Evolutionary conservation across 53 echinoderm and acorn worm species (phyloP), one percentile per base, ranked within the genome.

Genomic region (Holothuria leucospilota): DNA sequence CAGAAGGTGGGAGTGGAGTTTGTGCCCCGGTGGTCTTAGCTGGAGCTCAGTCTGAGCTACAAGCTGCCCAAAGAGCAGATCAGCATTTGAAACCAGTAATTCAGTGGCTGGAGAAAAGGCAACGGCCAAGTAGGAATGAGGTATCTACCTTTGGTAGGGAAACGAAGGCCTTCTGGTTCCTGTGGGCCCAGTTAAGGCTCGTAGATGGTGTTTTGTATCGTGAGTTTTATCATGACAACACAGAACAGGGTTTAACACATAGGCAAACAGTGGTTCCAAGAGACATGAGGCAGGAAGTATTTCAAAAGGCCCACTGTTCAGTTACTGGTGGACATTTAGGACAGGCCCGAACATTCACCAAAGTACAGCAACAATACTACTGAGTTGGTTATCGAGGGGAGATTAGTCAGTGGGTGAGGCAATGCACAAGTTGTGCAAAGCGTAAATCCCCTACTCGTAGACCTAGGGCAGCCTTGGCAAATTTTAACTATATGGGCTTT

Each of bases 291-390:
- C n/a, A 16, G 13, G 34, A 70, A 18, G 70, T 70, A 18, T 70
- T 70, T 24, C 16, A 25, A 6, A 70, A 26, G n/a, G 70, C 70
- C 18, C 70, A 70, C 28, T 11, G 70, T 70, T 23, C 24, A 34
- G 27, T 70, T 6, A 70, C 70, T 29, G 70, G 70, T 25, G 70
- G 70, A 18, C 27, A 70, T 34, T 18, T 70, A 29, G 70, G 70
- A 24, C 70, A 34, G 13, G 70, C 28, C 70, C 10, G 70, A 6
- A 70, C 70, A 18, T 30, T 28, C 26, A 29, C 8, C 28, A 34
- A 70, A 29, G 13, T 70, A 25, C 27, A 70, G 26, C 27, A 70
- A 70, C n/a, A 30, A 25, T 28, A 70, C 34, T 70, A 70, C 26
- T 70, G 70, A 29, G 70, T 30, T 70, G 70, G 70, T 70, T 70